These are phyloP conservation scores for Polyodon spathula DNA, from an alignment of 2,113 vertebrate species.

Conservation along the genomic window DNA sequence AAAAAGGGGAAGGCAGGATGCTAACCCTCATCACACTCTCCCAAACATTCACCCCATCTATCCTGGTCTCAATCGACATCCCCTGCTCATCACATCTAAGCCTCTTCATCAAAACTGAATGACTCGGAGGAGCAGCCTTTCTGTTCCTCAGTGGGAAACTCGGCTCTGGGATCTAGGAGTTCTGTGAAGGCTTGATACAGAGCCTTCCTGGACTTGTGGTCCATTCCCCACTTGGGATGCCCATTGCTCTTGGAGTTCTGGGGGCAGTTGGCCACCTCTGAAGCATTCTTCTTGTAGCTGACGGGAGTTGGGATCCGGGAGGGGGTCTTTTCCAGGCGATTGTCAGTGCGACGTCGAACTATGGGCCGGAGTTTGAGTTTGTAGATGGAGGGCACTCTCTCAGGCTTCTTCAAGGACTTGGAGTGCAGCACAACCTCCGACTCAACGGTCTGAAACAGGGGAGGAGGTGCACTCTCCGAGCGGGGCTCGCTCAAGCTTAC, in stretches of 20 bases:
- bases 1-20: neutral
- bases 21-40: neutral
- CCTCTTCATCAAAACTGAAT: constrained; percentile 49
- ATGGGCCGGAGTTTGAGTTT: constrained; percentile 43
- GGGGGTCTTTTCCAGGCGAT: constrained; percentile 72
- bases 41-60: neutral
- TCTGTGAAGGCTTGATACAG: constrained; percentile 51
- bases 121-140: constrained; percentile 43
- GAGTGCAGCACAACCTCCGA: constrained; percentile 30
- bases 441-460: constrained; percentile 22
- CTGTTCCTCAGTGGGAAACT: constrained; percentile 37
- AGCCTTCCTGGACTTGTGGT: constrained; percentile 37
- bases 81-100: constrained; percentile 55
- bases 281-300: constrained; percentile 49
- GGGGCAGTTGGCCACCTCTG: constrained; percentile 39
- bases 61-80: neutral
- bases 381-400: constrained; percentile 41
- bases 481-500: constrained; percentile 43
- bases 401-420: constrained; percentile 47
- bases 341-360: constrained; percentile 74
- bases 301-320: constrained; percentile 82
- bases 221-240: constrained; percentile 32
- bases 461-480: constrained; percentile 40
- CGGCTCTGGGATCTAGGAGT: constrained; percentile 44
- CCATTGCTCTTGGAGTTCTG: constrained; percentile 13